Evolutionary conservation across 2,113 vertebrate genomes (phyloP), one percentile per base, ranked within the genome.

Genomic region (Formicarius rufipectus): DNA sequence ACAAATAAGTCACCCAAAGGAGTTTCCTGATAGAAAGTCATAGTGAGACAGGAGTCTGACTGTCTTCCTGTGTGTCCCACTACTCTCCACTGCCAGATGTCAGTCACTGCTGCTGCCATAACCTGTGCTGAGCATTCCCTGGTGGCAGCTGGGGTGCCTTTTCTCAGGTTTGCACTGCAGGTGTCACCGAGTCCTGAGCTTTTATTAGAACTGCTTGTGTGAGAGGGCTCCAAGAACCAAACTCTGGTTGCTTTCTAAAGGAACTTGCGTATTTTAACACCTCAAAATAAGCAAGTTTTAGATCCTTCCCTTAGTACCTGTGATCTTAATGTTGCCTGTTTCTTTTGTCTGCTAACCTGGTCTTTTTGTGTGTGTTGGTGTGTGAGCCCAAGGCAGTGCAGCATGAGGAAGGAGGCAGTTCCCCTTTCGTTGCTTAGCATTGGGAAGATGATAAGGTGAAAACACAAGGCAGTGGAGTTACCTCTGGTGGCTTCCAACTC

Each of bases 391-490:
- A 19, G 74, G 63, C 53, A 27, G 23, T 59, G 75, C 77, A 90
- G 68, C 80, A 21, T 73, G 47, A 89, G 81, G 81, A 69, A 79
- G 47, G 92, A 90, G 86, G 72, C 42, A 84, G 82, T 67, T 58
- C 85, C 4, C 63, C 42, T 80, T 67, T 47, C 79, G 76, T 88
- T 94, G 90, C 88, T 90, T 90, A 93, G 84, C 87, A 45, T 75
- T 94, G 72, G 72, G 50, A 84, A 68, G 79, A 67, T 83, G 79
- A 71, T 89, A 71, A 88, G 80, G 66, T 37, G 74, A 80, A 89
- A 89, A 88, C 40, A 76, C 69, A 31, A 62, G 55, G 33, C 62
- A 87, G 66, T 27, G 24, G 71, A 80, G 76, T 84, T 90, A 67
- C 67, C 42, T 93, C 63, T 86, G 85, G 69, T 56, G 42, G 39